phyloP scores from a whole-genome alignment of 2,797 vertebrate genomes.

The Ibycter americanus region DNA sequence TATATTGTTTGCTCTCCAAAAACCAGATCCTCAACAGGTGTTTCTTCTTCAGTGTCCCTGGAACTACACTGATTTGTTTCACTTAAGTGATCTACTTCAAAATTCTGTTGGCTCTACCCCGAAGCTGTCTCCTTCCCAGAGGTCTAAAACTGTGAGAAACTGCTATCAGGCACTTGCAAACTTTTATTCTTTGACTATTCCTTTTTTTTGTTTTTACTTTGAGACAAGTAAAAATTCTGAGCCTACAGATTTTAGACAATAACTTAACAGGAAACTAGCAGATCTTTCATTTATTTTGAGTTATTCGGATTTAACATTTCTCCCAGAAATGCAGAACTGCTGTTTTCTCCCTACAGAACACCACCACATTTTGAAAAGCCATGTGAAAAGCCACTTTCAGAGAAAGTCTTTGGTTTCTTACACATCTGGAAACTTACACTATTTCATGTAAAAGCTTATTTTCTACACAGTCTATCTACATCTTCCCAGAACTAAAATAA shows the following conservation, averaged over 20 bases:
- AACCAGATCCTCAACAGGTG: neutral
- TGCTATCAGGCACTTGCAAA: neutral
- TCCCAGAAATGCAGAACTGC: neutral
- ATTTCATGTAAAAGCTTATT: conserved; percentile 11
- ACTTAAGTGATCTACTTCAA: neutral
- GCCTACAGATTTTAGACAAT: neutral
- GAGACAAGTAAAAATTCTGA: neutral
- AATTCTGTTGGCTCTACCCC: neutral
- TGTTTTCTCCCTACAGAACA: neutral
- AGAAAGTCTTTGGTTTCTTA: neutral
- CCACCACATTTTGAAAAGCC: neutral
- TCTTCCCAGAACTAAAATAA: conserved; percentile 52
- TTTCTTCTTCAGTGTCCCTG: neutral
- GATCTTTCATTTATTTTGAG: neutral
- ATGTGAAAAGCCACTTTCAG: neutral
- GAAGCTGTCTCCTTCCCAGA: neutral
- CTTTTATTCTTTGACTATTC: neutral
- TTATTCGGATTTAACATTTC: neutral
- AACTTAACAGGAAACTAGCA: neutral
- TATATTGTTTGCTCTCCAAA: neutral
- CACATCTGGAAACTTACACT: neutral
- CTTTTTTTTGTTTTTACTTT: neutral
- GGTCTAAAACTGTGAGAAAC: neutral
- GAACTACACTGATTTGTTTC: neutral
- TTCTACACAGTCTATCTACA: neutral